phyloP scores from a whole-genome alignment of 1,140 invertebrate species.

The Papilio dardanus region DNA sequence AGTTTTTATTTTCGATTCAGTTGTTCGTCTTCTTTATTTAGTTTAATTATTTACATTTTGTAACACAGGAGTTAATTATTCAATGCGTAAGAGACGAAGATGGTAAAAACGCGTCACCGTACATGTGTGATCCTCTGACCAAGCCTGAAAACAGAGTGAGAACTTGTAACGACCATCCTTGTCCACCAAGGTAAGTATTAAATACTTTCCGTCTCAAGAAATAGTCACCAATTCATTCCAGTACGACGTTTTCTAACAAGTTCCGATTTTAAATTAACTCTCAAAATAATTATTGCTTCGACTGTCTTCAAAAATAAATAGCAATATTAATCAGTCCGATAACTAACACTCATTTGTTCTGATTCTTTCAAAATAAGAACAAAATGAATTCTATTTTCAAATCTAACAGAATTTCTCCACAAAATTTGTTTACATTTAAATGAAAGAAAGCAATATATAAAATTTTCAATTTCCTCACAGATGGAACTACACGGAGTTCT shows the following conservation, averaged over 20 bases:
- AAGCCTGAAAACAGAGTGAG: constrained; percentile 95
- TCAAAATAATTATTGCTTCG: too few species aligned
- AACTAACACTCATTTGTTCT: too few species aligned
- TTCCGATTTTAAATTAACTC: too few species aligned
- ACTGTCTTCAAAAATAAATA: too few species aligned
- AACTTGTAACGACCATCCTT: constrained; percentile 96
- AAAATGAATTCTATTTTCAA: constrained; percentile 24
- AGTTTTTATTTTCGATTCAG: too few species aligned
- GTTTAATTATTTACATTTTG: background rate
- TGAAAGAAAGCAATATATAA: background rate
- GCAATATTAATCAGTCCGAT: too few species aligned
- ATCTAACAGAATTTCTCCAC: background rate
- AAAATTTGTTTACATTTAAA: background rate
- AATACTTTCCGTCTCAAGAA: too few species aligned
- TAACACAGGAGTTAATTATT: constrained; percentile 92
- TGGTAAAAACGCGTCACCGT: constrained; percentile 91
- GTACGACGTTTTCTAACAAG: too few species aligned
- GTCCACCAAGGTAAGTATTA: constrained; percentile 87
- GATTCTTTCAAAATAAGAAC: constrained; percentile 33
- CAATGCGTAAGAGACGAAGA: constrained; percentile 94
- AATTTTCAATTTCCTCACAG: constrained; percentile 72
- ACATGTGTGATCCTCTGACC: constrained; percentile 90
- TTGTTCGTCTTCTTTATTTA: too few species aligned
- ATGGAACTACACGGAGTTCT: constrained; percentile 94
- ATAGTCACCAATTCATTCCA: too few species aligned